Conservation (phyloP, 1,140 invertebrate genomes). For the Aphaenogaster rudis region DNA sequence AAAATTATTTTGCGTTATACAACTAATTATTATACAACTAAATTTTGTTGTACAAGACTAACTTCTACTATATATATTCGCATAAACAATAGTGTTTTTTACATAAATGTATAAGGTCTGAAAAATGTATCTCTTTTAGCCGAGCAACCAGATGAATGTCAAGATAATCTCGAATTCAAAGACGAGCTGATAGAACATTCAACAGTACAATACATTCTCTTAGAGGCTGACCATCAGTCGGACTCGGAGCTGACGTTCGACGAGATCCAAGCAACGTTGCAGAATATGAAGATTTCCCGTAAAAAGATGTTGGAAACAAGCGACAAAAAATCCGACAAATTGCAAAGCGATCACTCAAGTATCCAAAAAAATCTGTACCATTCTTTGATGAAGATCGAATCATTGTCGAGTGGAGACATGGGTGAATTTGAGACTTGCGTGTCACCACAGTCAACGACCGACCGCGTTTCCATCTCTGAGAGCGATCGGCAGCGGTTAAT, state of each 20-base stretch:
- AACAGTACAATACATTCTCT: conserved; percentile 84
- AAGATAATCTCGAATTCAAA: conserved; percentile 56
- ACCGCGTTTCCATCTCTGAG: conserved; percentile 10
- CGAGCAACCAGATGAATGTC: conserved; percentile 32
- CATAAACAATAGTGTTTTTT: neutral
- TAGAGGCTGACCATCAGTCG: conserved; percentile 80
- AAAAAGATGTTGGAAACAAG: conserved; percentile 16
- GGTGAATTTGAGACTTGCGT: neutral
- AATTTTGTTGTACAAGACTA: neutral
- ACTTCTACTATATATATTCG: neutral
- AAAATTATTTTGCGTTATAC: neutral
- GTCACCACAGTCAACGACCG: neutral
- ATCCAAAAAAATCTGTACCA: neutral
- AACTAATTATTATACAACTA: neutral
- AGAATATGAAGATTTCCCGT: conserved; percentile 66
- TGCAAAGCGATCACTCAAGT: neutral
- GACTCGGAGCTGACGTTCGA: conserved; percentile 85
- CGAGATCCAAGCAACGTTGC: conserved; percentile 81
- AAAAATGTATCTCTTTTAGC: conserved; percentile 11
- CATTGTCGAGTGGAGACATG: neutral
- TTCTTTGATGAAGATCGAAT: neutral
- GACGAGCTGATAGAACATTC: conserved; percentile 82
- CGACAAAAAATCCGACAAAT: neutral
- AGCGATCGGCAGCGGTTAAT: conserved; percentile 66
- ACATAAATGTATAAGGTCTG: neutral